Evolutionary conservation across 2,113 vertebrate genomes (phyloP).

Genomic region (Seriola aureovittata): DNA sequence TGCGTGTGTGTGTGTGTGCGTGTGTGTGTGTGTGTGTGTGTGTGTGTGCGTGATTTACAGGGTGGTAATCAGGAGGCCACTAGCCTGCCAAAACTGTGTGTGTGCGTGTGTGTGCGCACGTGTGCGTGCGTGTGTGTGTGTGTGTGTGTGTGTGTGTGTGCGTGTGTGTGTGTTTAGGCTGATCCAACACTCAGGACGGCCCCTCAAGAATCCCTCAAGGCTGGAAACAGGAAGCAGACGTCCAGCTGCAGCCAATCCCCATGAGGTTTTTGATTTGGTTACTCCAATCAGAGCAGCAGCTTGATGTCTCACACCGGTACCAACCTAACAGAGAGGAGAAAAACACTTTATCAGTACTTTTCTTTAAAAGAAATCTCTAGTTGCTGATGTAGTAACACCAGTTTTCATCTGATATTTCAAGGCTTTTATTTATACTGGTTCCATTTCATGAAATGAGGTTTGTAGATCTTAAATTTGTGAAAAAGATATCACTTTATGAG

Average conservation of each 20-base stretch:
- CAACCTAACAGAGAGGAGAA: constrained; percentile 59
- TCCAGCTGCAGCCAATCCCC: constrained; percentile 71
- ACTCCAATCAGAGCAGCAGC: constrained; percentile 49
- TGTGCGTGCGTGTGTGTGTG: constrained; percentile 8
- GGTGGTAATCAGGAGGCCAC: too few species aligned
- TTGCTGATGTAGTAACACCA: background rate
- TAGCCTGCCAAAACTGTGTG: constrained; percentile 31
- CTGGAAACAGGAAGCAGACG: constrained; percentile 64
- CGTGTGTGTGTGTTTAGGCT: constrained; percentile 5
- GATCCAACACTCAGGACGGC: constrained; percentile 31
- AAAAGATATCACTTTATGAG: background rate
- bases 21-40: constrained; percentile 17
- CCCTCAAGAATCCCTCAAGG: constrained; percentile 36
- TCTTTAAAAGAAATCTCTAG: background rate
- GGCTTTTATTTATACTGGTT: background rate
- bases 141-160: background rate
- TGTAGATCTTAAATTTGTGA: background rate
- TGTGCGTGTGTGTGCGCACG: background rate
- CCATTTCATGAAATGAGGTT: background rate
- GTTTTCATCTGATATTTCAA: background rate
- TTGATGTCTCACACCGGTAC: constrained; percentile 29
- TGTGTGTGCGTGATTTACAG: constrained; percentile 12
- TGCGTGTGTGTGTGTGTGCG: constrained; percentile 8
- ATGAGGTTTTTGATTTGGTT: constrained; percentile 60
- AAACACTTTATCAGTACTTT: background rate